Conservation (phyloP, 2,797 vertebrate species). For the Helarctos malayanus region DNA sequence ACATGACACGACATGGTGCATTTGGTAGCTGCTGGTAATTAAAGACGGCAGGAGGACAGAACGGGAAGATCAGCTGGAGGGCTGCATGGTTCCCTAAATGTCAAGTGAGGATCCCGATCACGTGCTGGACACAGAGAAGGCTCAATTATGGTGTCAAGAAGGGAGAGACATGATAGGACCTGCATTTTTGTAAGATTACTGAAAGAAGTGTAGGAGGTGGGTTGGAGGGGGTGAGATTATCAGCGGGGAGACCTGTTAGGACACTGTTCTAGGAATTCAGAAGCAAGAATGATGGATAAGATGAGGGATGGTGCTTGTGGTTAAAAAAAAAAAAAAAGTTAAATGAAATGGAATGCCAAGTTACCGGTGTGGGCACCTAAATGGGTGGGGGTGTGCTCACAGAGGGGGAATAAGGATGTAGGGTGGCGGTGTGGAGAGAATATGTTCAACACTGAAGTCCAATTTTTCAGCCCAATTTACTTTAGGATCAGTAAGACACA, state of each 20-base stretch:
- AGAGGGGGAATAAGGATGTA: background rate
- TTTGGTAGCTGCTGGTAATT: background rate
- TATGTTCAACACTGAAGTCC: background rate
- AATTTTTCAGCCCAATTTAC: background rate
- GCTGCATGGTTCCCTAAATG: background rate
- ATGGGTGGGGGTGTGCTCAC: background rate
- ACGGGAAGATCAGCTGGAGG: background rate
- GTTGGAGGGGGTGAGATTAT: background rate
- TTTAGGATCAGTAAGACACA: background rate
- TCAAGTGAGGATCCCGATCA: background rate
- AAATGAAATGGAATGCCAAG: background rate
- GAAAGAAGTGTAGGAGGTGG: background rate
- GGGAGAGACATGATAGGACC: background rate
- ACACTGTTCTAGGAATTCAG: background rate
- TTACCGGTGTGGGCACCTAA: background rate
- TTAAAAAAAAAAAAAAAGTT: background rate
- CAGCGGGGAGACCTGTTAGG: background rate
- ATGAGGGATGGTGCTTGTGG: background rate
- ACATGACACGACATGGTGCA: background rate
- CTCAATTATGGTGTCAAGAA: background rate
- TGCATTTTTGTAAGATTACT: background rate
- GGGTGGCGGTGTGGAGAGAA: background rate
- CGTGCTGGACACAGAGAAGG: background rate
- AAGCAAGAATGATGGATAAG: conserved; percentile 1
- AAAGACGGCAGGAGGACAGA: background rate